Percentiles rank a stretch among this genome's conserved stretches.
phyloP scores from a whole-genome alignment of 2,113 vertebrate genomes.

The Onychostoma macrolepis region DNA sequence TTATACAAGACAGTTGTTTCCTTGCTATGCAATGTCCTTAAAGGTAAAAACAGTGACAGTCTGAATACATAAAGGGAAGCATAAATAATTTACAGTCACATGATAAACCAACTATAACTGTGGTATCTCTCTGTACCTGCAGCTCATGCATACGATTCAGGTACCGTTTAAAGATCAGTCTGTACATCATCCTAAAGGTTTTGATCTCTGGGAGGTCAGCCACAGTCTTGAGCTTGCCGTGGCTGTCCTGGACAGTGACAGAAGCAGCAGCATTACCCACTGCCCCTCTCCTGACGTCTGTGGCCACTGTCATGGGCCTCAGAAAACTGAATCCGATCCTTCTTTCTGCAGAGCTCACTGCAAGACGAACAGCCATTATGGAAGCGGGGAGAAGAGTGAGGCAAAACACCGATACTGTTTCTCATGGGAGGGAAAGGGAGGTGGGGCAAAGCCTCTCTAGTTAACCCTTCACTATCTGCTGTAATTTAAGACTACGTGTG shows the following conservation, averaged over 20 bases:
- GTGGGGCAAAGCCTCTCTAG: constrained; percentile 47
- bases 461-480: constrained; percentile 62
- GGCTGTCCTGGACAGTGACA: constrained; percentile 2
- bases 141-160: constrained; percentile 71
- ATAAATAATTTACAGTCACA: background rate
- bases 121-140: constrained; percentile 65
- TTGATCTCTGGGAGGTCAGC: constrained; percentile 67
- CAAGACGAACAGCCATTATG: constrained; percentile 62
- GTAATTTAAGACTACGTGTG: background rate
- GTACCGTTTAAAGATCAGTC: constrained; percentile 69
- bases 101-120: background rate
- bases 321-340: constrained; percentile 22
- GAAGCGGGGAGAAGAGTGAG: constrained; percentile 15
- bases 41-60: background rate
- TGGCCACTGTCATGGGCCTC: background rate
- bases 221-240: constrained; percentile 54
- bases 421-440: constrained; percentile 38
- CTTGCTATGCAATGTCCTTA: background rate
- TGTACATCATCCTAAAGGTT: constrained; percentile 63
- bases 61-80: background rate
- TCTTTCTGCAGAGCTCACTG: background rate
- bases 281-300: background rate
- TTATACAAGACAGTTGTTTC: background rate
- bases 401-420: constrained; percentile 42
- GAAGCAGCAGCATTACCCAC: constrained; percentile 34